Evolutionary conservation across 1,140 invertebrate genomes (phyloP).

Genomic region (Trachymyrmex septentrionalis): DNA sequence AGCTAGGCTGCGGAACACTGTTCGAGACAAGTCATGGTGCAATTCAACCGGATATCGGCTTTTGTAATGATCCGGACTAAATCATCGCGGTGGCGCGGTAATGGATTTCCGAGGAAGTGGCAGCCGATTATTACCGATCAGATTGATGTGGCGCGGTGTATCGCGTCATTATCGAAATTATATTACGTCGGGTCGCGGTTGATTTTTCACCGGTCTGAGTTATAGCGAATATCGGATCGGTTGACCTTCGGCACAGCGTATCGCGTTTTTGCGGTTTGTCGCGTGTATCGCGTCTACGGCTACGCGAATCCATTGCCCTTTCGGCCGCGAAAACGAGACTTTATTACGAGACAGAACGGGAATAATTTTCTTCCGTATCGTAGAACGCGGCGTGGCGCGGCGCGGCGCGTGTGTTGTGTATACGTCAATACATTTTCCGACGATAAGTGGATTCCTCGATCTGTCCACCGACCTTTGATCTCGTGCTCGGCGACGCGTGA

Average conservation of each 20-base stretch:
- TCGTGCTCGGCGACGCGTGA: conserved; percentile 71
- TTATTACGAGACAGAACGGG: background rate
- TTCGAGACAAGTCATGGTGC: conserved; percentile 35
- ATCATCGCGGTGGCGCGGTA: conserved; percentile 55
- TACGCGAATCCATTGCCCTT: background rate
- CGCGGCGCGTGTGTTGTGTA: background rate
- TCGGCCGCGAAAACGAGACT: conserved; percentile 31
- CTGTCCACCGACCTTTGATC: conserved; percentile 73
- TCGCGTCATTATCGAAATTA: conserved; percentile 70
- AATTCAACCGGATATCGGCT: conserved; percentile 36
- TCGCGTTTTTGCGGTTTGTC: conserved; percentile 46
- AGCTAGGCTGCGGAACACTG: background rate
- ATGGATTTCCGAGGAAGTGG: conserved; percentile 69
- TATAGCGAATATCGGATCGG: conserved; percentile 43
- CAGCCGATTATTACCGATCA: conserved; percentile 74
- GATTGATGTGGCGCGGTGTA: conserved; percentile 62
- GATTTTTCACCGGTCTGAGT: conserved; percentile 36
- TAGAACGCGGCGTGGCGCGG: conserved; percentile 2
- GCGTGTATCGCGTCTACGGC: background rate
- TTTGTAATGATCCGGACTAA: conserved; percentile 55
- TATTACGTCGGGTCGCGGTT: conserved; percentile 27
- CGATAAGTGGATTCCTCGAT: conserved; percentile 74
- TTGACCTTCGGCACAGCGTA: background rate
- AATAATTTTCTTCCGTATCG: conserved; percentile 47
- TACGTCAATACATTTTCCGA: conserved; percentile 48